Base-by-base conservation (phyloP, 2,888 invertebrate genomes). In the Allolobophora icterica region DNA sequence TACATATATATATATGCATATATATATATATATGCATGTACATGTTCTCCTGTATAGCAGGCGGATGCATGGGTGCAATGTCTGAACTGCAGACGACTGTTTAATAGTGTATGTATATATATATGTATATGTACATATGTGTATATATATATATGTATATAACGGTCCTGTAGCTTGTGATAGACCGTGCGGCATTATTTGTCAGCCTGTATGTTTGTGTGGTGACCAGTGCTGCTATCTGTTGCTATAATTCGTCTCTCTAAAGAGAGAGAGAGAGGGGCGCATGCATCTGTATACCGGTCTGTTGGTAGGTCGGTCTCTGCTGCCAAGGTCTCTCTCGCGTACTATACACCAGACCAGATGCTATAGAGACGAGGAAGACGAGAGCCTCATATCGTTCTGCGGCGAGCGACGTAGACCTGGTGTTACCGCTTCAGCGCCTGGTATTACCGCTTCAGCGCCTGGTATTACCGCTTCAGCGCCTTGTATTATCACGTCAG, bases 141-240 rank as follows among this genome's bases (percentile, higher is more conserved):
- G 33, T 87, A 87, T 87, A 87, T 87, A 87, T 87, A 87, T 87
- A 87, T 87, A 87, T 87, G n/a, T 71, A n/a, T 30, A 71, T 71
- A 71, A 71, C n/a, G n/a, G 71, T n/a, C n/a, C 30, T 52, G 52
- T 52, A 24, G 2, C 0, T 71, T n/a, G n/a, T 71, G 71, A 11
- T 30, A 52, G 71, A n/a, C 71, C 13, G 71, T 11, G n/a, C 30
- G 30, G 71, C 71, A 71, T 71, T 71, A 71, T 71, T 71, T 71
- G 30, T 71, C 71, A 71, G 71, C n/a, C 8, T 71, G 71, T 11
- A n/a, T 71, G n/a, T n/a, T 1, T 13, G 71, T 71, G 11, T n/a
- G 71, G 71, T 71, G 8, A 30, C n/a, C 71, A 11, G 71, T 5
- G 71, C 11, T 71, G 71, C 30, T 71, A n/a, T 71, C 71, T 30